phyloP scores from a whole-genome alignment of 2,797 vertebrate genomes.

The Austrolebias charrua region DNA sequence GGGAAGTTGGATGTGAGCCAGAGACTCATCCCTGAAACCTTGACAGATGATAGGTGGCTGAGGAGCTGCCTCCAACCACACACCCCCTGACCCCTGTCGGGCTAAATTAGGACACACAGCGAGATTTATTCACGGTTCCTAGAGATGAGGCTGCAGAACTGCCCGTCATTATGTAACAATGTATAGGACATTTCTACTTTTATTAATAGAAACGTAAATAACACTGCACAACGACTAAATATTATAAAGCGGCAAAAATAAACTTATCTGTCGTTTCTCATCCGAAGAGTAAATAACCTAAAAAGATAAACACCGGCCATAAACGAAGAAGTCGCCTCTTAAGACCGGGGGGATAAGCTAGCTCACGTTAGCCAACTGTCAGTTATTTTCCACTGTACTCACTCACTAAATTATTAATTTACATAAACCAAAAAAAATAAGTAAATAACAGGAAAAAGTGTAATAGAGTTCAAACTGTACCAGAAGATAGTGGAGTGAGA shows the following conservation, averaged over 20 bases:
- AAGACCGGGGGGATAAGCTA: background rate
- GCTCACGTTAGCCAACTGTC: slow-evolving; percentile 9
- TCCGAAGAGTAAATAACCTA: background rate
- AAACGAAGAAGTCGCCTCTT: background rate
- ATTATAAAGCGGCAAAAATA: rapidly evolving
- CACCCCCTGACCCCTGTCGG: slow-evolving; percentile 36
- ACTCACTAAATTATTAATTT: background rate
- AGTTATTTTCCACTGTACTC: background rate
- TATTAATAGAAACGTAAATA: background rate
- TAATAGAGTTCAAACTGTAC: slow-evolving; percentile 10
- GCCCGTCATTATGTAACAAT: background rate
- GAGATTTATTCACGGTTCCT: background rate
- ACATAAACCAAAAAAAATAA: rapidly evolving
- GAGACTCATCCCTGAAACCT: slow-evolving; percentile 1
- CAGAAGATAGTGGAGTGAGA: slow-evolving; percentile 5
- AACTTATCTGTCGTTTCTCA: background rate
- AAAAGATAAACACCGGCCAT: background rate
- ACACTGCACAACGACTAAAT: background rate
- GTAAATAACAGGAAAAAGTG: background rate
- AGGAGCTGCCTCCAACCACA: slow-evolving; percentile 51
- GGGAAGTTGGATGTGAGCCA: slow-evolving; percentile 8
- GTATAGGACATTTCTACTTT: background rate
- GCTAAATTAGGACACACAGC: slow-evolving; percentile 59
- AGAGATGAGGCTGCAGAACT: too few species aligned
- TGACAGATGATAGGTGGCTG: slow-evolving; percentile 66